phyloP scores from a whole-genome alignment of 1,140 invertebrate genomes.

The Drosophila albomicans region DNA sequence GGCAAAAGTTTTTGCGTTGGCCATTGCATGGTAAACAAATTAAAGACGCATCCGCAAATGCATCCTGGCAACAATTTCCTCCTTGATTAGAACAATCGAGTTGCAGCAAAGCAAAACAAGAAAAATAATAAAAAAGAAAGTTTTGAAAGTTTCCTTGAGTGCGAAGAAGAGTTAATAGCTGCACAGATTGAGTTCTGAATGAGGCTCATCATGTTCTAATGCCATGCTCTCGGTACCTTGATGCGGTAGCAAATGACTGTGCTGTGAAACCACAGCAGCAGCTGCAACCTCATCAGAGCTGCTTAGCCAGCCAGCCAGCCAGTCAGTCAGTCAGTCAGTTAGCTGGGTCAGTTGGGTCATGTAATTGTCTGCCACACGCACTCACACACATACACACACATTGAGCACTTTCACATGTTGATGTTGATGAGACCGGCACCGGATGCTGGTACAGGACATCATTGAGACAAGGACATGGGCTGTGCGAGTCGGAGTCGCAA shows the following conservation, averaged over 20 bases:
- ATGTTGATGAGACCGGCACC: constrained; percentile 35
- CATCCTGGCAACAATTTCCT: constrained; percentile 77
- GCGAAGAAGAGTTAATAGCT: constrained; percentile 29
- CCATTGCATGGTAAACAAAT: constrained; percentile 65
- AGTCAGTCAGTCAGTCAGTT: constrained; percentile 17
- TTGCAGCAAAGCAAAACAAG: constrained; percentile 19
- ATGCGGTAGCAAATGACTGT: constrained; percentile 57
- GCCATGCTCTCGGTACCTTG: constrained; percentile 53
- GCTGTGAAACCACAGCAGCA: constrained; percentile 52
- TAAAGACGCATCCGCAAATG: constrained; percentile 68
- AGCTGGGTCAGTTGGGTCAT: constrained; percentile 45
- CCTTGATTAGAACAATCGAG: constrained; percentile 67
- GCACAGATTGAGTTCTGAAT: constrained; percentile 64
- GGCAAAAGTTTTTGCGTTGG: constrained; percentile 51
- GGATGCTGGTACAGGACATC: constrained; percentile 42
- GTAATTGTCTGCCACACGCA: constrained; percentile 68
- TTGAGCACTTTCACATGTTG: constrained; percentile 12
- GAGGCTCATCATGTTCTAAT: constrained; percentile 79
- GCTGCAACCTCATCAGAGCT: constrained; percentile 42
- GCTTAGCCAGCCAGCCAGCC: constrained; percentile 4
- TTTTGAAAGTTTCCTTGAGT: background rate
- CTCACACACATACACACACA: constrained; percentile 12
- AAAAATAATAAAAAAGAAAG: background rate
- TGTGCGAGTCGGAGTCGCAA: background rate
- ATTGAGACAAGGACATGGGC: constrained; percentile 50